Percentiles rank a stretch among this genome's conserved stretches.
Conservation (phyloP, 2,113 vertebrate species). For the Epinephelus fuscoguttatus region DNA sequence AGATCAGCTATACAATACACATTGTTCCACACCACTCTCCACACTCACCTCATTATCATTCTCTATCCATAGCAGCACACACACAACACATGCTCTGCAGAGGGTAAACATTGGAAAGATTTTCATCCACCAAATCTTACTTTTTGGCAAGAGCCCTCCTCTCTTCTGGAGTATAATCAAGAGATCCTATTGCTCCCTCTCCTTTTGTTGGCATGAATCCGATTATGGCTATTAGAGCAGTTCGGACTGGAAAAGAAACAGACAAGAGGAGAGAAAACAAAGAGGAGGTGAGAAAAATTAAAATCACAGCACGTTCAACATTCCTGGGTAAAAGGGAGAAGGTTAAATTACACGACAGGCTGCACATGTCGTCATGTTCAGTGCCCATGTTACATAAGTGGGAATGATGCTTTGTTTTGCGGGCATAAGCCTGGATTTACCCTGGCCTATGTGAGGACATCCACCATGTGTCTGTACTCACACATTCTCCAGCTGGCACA, state of each 20-base stretch:
- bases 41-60: slow-evolving; percentile 14
- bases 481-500: slow-evolving; percentile 43
- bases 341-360: slow-evolving; percentile 37
- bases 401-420: slow-evolving; percentile 56
- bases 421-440: slow-evolving; percentile 58
- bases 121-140: slow-evolving; percentile 84
- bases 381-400: slow-evolving; percentile 61
- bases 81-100: slow-evolving; percentile 17
- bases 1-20: background rate
- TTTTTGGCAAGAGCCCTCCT: slow-evolving; percentile 96
- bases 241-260: slow-evolving; percentile 90
- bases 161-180: slow-evolving; percentile 98
- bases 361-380: slow-evolving; percentile 29
- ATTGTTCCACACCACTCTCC: slow-evolving; percentile 6
- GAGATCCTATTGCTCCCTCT: slow-evolving; percentile 98
- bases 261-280: slow-evolving; percentile 18
- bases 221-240: slow-evolving; percentile 97
- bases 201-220: slow-evolving; percentile 99
- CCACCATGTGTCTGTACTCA: slow-evolving; percentile 21
- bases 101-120: slow-evolving; percentile 21
- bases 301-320: slow-evolving; percentile 22
- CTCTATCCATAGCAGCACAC: background rate
- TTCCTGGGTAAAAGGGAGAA: slow-evolving; percentile 21
- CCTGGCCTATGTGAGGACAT: slow-evolving; percentile 36
- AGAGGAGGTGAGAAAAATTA: slow-evolving; percentile 1